A percentile compares a stretch with the other conserved stretches of the same genome.
phyloP scores from a whole-genome alignment of 2,113 vertebrate genomes.

The Menura novaehollandiae region DNA sequence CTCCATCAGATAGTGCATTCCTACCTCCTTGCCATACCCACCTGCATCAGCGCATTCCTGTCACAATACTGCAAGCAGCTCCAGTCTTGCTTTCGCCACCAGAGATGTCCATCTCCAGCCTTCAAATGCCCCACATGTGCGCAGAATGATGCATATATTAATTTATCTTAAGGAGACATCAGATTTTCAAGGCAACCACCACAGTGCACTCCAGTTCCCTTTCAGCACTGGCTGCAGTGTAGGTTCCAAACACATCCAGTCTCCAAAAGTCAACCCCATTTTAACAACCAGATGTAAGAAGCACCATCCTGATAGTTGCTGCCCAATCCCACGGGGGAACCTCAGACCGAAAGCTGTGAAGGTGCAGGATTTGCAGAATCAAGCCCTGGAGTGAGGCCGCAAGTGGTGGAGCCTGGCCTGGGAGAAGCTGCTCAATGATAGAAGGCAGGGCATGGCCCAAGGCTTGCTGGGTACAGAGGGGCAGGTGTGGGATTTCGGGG shows the following conservation, averaged over 20 bases:
- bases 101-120: not conserved
- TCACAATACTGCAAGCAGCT: not conserved
- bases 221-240: not conserved
- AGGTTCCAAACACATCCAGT: not conserved
- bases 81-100: not conserved
- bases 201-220: not conserved
- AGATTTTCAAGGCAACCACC: not conserved
- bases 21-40: not conserved
- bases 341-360: not conserved
- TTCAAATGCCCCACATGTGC: not conserved
- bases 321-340: not conserved
- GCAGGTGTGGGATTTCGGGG: not conserved
- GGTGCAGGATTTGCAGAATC: not conserved
- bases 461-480: not conserved
- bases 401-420: not conserved
- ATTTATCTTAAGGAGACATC: not conserved
- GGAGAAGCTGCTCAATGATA: not conserved
- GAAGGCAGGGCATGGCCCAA: not conserved
- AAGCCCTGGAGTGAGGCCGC: not conserved
- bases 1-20: not conserved
- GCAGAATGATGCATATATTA: not conserved
- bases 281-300: not conserved
- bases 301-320: not conserved
- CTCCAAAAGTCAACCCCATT: not conserved
- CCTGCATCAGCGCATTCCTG: not conserved